A percentile compares a stretch with the other conserved stretches of the same genome.
Conservation (phyloP, 2,797 vertebrate species). For the Spinus pinus region DNA sequence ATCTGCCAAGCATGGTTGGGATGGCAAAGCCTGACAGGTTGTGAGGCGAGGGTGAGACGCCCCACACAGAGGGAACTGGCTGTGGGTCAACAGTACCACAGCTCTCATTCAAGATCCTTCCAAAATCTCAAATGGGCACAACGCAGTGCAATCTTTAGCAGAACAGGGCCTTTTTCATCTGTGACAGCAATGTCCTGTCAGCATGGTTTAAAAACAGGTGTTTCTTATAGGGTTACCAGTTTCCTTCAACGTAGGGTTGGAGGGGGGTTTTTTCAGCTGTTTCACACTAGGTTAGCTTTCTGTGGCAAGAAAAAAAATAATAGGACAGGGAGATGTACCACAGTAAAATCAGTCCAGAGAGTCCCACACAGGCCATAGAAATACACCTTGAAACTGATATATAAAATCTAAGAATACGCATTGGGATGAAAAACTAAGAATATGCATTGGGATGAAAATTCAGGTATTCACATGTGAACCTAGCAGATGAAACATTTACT, state of each 20-base stretch:
- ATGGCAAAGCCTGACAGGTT: background rate
- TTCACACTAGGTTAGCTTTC: background rate
- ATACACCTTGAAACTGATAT: background rate
- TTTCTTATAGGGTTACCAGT: background rate
- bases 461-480: background rate
- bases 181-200: background rate
- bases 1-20: rapidly evolving
- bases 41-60: rapidly evolving
- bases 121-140: background rate
- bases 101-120: background rate
- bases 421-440: background rate
- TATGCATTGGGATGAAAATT: background rate
- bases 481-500: background rate
- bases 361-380: background rate
- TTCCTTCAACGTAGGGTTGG: background rate
- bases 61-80: background rate
- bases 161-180: rapidly evolving
- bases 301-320: background rate
- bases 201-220: background rate
- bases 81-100: background rate
- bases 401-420: background rate
- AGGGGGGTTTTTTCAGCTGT: background rate
- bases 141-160: background rate
- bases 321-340: background rate
- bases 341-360: background rate